Evolutionary conservation across 53 echinoderm and acorn worm genomes (phyloP).

Genomic region (Mesocentrotus franciscanus): DNA sequence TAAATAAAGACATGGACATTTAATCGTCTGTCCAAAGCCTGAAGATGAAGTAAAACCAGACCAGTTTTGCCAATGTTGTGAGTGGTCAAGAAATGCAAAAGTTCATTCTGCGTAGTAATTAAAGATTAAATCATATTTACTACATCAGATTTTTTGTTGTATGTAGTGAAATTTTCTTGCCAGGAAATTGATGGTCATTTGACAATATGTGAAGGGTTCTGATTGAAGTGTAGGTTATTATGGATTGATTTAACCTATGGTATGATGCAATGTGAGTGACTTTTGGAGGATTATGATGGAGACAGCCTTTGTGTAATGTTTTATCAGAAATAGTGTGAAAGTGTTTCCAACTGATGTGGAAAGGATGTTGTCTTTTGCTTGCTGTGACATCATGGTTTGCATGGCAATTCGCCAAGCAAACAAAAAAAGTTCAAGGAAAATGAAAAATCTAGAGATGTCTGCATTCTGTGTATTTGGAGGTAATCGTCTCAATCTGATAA

Average conservation of each 20-base stretch:
- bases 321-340: conserved; percentile 36
- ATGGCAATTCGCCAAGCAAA: conserved; percentile 6
- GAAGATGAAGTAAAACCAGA: too few species aligned
- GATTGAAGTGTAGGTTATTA: not conserved
- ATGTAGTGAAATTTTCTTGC: too few species aligned
- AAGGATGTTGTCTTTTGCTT: conserved; percentile 4
- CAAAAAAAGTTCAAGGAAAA: conserved; percentile 53
- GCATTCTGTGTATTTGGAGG: conserved; percentile 33
- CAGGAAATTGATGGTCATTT: not conserved
- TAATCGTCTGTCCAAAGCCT: too few species aligned
- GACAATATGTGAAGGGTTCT: not conserved
- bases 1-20: too few species aligned
- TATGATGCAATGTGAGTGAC: conserved; percentile 13
- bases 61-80: not conserved
- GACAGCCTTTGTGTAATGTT: conserved; percentile 34
- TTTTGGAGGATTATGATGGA: conserved; percentile 10
- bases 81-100: not conserved
- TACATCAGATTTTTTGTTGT: too few species aligned
- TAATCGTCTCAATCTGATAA: not conserved
- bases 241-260: not conserved
- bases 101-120: too few species aligned
- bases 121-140: not conserved
- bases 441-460: not conserved
- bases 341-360: not conserved
- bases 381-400: conserved; percentile 25